These are phyloP conservation scores for Ptiloglossa arizonensis DNA, from an alignment of 1,140 invertebrate genomes.

Conservation along the genomic window DNA sequence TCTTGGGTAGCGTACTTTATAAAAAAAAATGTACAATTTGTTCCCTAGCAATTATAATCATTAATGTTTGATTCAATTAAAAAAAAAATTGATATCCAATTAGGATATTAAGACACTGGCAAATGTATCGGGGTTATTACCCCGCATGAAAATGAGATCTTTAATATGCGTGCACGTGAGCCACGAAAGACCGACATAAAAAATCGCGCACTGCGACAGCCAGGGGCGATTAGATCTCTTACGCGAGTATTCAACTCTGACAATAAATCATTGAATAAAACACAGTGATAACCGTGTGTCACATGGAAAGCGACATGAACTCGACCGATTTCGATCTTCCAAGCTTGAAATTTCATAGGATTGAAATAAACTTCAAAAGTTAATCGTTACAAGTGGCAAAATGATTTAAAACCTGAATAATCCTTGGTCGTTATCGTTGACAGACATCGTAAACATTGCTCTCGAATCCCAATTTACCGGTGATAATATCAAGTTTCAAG, in stretches of 20 bases:
- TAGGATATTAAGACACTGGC: neutral
- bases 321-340: neutral
- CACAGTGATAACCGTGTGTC: neutral
- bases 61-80: no score
- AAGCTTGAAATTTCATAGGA: neutral
- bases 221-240: constrained; percentile 23
- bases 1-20: no score
- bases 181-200: constrained; percentile 12
- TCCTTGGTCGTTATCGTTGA: no score
- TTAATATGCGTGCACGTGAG: constrained; percentile 9
- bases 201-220: constrained; percentile 38
- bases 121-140: neutral
- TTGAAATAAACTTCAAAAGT: no score
- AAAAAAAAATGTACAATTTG: no score
- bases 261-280: neutral
- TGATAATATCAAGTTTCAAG: no score
- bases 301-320: neutral
- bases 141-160: constrained; percentile 8
- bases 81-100: no score
- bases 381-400: no score
- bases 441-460: no score
- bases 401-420: no score
- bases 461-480: no score
- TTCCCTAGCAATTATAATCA: no score
- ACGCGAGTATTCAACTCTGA: neutral